Evolutionary conservation across 2,797 vertebrate species (phyloP), one percentile per base, ranked within the genome.

Genomic region (Propithecus perrieri): DNA sequence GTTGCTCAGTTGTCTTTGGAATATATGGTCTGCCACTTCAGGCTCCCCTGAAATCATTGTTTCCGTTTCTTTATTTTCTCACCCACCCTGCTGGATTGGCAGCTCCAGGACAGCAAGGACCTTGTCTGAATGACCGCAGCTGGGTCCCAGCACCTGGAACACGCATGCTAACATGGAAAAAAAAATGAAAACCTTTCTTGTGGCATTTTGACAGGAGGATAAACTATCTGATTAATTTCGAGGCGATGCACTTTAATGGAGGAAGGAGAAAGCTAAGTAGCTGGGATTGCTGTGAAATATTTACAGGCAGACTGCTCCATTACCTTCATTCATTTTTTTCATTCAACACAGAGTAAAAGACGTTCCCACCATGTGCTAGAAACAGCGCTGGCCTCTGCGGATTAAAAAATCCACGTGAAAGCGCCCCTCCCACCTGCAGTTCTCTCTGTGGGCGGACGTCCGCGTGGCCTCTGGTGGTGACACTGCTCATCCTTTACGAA

Each of bases 381-480:
- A 86, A 41, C 4, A 72, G 30, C 15, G 0, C 10, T 43, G 10
- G 14, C 9, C 43, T 41, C 4, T 28, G 63, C 33, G 65, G 85
- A 2, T 22, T 67, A 71, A 57, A 95, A 38, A 30, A 81, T 28
- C 18, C n/a, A 65, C 5, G 4, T 12, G 24, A 35, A 83, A 53
- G 57, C 18, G 20, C 13, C 3, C 28, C 9, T 11, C 0, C 2
- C 28, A 20, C 1, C 1, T 2, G 22, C 5, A 0, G 33, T 5
- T 26, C 26, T 14, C 12, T 75, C 18, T 8, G 33, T 15, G 13
- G 48, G 61, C 2, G 10, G 69, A 3, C 80, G 35, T 57, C 86
- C 24, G 1, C 0, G 2, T 50, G 76, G 10, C 61, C 61, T n/a
- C 18, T 7, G 13, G 48, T 14, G 38, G 46, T 15, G 14, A 26